Evolutionary conservation across 2,888 invertebrate genomes (phyloP), one percentile per base, ranked within the genome.

Genomic region (Tyria jacobaeae): DNA sequence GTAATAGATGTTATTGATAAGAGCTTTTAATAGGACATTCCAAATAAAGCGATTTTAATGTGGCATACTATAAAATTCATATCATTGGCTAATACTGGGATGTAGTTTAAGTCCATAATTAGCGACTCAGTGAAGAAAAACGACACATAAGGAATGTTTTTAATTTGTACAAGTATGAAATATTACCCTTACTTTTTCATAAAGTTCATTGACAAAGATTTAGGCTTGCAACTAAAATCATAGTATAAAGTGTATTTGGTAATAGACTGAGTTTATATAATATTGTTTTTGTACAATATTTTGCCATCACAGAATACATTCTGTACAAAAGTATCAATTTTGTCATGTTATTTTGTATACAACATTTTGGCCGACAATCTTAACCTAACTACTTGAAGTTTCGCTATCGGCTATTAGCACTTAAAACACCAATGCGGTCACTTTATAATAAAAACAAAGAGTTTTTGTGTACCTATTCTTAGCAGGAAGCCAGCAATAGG

Each of bases 51-150:
- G 4, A 25, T 27, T 24, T n/a, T 54, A n/a, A 14, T 25, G 25
- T 25, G 1, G 1, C 7, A 49, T 3, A 15, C 27, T 39, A 3
- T 51, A 51, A 31, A 50, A 39, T 17, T 17, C 39, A 15, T 12
- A 21, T 15, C 5, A n/a, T 57, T 25, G 7, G 15, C 50, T 17
- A 41, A 27, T 21, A 41, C 50, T 12, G 34, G 14, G n/a, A n/a
- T n/a, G n/a, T n/a, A n/a, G 27, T 39, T 14, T 24, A 25, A 49
- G 24, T 37, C 12, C 17, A 48, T 50, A 50, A 57, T 41, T 50
- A 51, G 41, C 15, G 31, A 57, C 17, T 50, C 50, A 39, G 50
- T n/a, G 21, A 41, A 39, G 35, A 39, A 6, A 47, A 44, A 34
- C 9, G 55, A 47, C 21, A 9, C 7, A 17, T 4, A 54, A 14